Percentiles rank a stretch among this genome's conserved stretches.
Evolutionary conservation across 2,797 vertebrate genomes (phyloP).

Genomic region (Pangasius macronema): DNA sequence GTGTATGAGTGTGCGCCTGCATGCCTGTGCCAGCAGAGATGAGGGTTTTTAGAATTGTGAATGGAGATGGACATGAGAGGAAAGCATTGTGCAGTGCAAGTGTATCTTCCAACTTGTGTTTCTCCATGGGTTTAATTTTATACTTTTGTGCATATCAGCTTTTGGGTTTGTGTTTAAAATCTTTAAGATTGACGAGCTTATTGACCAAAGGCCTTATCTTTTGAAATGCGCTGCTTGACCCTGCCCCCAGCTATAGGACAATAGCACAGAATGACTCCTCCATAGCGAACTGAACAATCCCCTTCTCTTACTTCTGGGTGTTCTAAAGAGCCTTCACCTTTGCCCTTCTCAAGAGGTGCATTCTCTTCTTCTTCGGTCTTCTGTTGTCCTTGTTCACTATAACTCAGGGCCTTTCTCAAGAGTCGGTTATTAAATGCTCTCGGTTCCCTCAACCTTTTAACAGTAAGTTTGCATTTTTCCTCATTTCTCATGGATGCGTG

Average conservation of each 20-base stretch:
- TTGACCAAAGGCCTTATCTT: slow-evolving; percentile 30
- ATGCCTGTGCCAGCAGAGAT: neutral
- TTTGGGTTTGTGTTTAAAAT: slow-evolving; percentile 5
- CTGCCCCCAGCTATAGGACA: slow-evolving; percentile 36
- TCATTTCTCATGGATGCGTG: neutral
- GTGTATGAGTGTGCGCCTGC: neutral
- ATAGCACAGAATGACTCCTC: slow-evolving; percentile 36
- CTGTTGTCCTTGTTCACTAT: slow-evolving; percentile 9
- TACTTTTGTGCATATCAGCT: neutral
- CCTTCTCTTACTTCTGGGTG: slow-evolving; percentile 44
- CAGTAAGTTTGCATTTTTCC: neutral
- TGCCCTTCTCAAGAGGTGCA: slow-evolving; percentile 39
- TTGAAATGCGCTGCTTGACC: slow-evolving; percentile 36
- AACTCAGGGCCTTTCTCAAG: neutral
- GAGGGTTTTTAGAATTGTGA: neutral
- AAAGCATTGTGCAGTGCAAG: neutral
- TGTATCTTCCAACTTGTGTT: neutral
- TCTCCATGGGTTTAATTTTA: neutral
- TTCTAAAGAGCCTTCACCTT: slow-evolving; percentile 46
- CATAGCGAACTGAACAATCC: slow-evolving; percentile 16
- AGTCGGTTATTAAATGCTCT: slow-evolving; percentile 16
- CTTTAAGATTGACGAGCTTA: slow-evolving; percentile 24
- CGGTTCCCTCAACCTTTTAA: slow-evolving; percentile 1
- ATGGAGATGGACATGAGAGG: neutral
- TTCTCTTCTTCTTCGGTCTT: slow-evolving; percentile 25